Evolutionary conservation across 2,888 invertebrate species (phyloP).

Genomic region (Spatulosminthurus flaviceps): DNA sequence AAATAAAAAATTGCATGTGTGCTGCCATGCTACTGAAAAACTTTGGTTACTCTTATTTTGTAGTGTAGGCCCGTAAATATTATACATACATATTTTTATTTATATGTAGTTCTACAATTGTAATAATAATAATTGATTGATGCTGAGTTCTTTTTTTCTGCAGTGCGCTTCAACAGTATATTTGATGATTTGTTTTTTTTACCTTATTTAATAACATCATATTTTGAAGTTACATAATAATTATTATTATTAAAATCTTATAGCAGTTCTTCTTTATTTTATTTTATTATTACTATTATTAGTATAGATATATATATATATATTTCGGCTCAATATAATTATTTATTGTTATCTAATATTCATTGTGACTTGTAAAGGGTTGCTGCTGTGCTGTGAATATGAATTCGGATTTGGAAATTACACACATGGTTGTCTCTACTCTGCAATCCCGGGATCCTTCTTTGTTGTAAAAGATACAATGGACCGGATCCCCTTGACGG

Average conservation of each 20-base stretch:
- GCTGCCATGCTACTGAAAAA: too few relatives aligned
- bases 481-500: conserved; percentile 84
- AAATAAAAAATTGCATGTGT: too few relatives aligned
- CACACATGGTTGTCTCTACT: conserved; percentile 66
- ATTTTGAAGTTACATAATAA: not conserved
- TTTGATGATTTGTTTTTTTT: not conserved
- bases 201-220: not conserved
- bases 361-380: conserved; percentile 30
- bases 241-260: not conserved
- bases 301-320: conserved; percentile 1
- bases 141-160: conserved; percentile 1
- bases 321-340: conserved; percentile 7
- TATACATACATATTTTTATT: not conserved
- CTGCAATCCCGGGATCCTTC: conserved; percentile 66
- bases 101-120: not conserved
- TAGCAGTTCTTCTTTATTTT: not conserved
- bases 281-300: not conserved
- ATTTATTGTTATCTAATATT: conserved; percentile 6
- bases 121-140: conserved; percentile 22
- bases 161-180: conserved; percentile 13
- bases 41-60: too few relatives aligned
- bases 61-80: too few relatives aligned
- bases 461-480: conserved; percentile 83
- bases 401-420: not conserved
- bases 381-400: conserved; percentile 21